Base-by-base conservation (phyloP, 2,797 vertebrate genomes). In the Molossus molossus region DNA sequence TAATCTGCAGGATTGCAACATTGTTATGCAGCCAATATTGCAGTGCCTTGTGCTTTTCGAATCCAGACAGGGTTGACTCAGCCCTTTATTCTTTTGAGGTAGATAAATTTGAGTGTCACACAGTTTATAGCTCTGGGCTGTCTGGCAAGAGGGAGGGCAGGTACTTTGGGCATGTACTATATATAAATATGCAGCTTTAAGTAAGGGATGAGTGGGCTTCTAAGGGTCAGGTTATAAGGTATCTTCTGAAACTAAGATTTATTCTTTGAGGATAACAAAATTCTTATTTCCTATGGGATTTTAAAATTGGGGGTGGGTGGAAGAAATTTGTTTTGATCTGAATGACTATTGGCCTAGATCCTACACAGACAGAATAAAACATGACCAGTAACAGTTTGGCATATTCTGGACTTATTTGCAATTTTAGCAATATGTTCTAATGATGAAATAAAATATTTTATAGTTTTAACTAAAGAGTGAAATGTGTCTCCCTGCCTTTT, bases 71-170 rank as follows among this genome's bases (percentile, higher is more conserved):
- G 95, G 96, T 97, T 97, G 95, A 96, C 83, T 88, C 93, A 97
- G 75, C 92, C 96, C 96, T 97, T 95, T 95, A 96, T 94, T 93
- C 95, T 97, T 96, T 97, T 96, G 97, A 97, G 96, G 97, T 97
- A 97, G 97, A 97, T 98, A 96, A 97, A 97, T 97, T 97, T 98
- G 97, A 97, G 95, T 97, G 96, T 97, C 96, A 96, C 95, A 97
- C 96, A 97, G 94, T 97, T 96, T 96, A 83, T 91, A 97, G 96
- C 91, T 96, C 96, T 97, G 97, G 97, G 96, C 96, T 97, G 94
- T 96, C 95, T 97, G 97, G 92, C 94, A 91, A 85, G 96, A 97
- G 97, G 96, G 97, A 87, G 97, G 96, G 97, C 84, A 96, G 95
- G 33, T 87, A 91, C 65, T 48, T 69, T 97, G 97, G 97, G 97